Base-by-base conservation (phyloP, 2,888 invertebrate species). In the Habroteleia sp. region DNA sequence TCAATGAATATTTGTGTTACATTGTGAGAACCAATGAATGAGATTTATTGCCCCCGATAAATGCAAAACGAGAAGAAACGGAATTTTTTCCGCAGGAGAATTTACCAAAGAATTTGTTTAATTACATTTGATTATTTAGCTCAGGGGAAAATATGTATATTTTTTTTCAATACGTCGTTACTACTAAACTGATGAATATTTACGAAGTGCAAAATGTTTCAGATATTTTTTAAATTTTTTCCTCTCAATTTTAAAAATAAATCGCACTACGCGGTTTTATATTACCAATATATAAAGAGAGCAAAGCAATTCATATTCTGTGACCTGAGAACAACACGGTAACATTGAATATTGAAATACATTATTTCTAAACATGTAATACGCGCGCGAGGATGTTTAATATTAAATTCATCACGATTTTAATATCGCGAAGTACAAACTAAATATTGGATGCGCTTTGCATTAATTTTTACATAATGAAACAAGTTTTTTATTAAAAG, bases 101-200 rank as follows among this genome's bases (percentile, higher is more conserved):
- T 48, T 46, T 17, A 6, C 39, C 39, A 48, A 62, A 39, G 48
- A 46, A 48, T 48, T 46, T 17, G 6, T 48, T 48, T 62, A 62
- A 62, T 62, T 39, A 48, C 6, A 37, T 62, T 39, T 11, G 11
- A 33, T 23, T 54, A 54, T 29, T 20, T 11, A 11, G 3, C 5
- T 1, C 8, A 14, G 6, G n/a, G 7, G 7, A 33, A 33, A 13
- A 27, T 42, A 3, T 42, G 1, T 3, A n/a, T 6, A 29, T 17
- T 1, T 37, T 37, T 0, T 31, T 52, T 17, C n/a, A 23, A 29
- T 37, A n/a, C 35, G 23, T 10, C 13, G 35, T 25, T 37, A 16
- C 13, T 29, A 14, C 13, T 37, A 37, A 37, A 35, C 25, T 52
- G 37, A 37, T 52, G 52, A 37, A 37, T 52, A 52, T 52, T 52